Percentiles rank a stretch among this genome's conserved stretches.
Evolutionary conservation across 2,113 vertebrate species (phyloP).

Genomic region (Melanostigma gelatinosum): DNA sequence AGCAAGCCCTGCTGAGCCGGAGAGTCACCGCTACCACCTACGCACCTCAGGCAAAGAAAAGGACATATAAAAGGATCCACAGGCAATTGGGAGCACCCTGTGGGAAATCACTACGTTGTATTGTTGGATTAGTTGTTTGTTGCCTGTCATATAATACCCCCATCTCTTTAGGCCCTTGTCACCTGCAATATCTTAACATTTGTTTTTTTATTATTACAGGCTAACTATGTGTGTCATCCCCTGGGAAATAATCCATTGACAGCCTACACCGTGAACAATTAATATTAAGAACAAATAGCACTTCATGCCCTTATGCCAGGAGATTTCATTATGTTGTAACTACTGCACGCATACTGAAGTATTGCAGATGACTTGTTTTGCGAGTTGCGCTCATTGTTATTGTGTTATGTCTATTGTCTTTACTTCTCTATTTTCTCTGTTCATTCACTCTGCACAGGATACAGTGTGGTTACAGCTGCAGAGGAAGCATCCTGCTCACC

Average conservation of each 20-base stretch:
- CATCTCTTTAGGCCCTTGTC: no score
- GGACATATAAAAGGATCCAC: background rate
- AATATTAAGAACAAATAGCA: background rate
- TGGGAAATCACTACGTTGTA: background rate
- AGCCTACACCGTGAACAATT: background rate
- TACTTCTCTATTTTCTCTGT: background rate
- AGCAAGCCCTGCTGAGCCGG: no score
- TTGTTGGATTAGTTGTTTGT: background rate
- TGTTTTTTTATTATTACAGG: background rate
- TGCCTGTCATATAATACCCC: no score
- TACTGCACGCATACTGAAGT: background rate
- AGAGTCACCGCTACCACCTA: no score
- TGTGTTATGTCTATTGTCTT: background rate
- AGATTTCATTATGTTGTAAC: background rate
- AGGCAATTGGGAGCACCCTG: background rate
- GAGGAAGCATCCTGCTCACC: conserved; percentile 14
- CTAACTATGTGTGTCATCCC: background rate
- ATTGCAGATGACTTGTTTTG: background rate
- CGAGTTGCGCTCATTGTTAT: background rate
- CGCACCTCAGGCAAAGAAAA: background rate
- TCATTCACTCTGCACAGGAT: conserved; percentile 8
- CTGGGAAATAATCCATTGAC: background rate
- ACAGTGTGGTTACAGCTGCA: conserved; percentile 19
- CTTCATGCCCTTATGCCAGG: background rate
- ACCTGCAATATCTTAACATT: no score